phyloP scores from a whole-genome alignment of 53 echinoderm and acorn worm species.

The Pentamera pediparva region DNA sequence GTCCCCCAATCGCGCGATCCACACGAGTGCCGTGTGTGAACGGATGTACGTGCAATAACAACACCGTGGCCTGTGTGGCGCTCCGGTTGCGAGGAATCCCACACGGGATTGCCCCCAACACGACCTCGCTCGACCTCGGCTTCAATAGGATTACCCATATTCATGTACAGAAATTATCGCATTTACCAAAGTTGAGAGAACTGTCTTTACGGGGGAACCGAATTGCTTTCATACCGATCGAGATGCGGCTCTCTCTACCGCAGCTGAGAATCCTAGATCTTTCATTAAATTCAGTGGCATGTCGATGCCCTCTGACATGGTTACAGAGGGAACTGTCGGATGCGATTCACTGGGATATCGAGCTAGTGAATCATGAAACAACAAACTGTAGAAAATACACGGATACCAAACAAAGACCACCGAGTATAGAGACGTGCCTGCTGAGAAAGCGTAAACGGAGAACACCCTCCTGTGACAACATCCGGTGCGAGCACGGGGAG shows the following conservation, averaged over 20 bases:
- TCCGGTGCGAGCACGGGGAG: constrained; percentile 39
- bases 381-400: background rate
- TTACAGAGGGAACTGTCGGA: background rate
- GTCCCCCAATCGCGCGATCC: no score
- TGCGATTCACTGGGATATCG: background rate
- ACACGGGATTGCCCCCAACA: constrained; percentile 6
- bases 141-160: constrained; percentile 13
- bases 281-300: constrained; percentile 41
- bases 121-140: constrained; percentile 22
- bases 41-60: constrained; percentile 30
- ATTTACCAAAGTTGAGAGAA: constrained; percentile 16
- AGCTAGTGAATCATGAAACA: background rate
- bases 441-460: constrained; percentile 18
- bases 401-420: background rate
- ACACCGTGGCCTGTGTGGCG: constrained; percentile 16
- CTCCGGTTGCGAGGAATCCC: constrained; percentile 30
- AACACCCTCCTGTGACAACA: constrained; percentile 22
- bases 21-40: constrained; percentile 19
- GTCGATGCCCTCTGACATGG: constrained; percentile 45
- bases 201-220: constrained; percentile 38
- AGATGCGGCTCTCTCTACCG: constrained; percentile 12
- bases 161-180: background rate
- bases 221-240: constrained; percentile 8
- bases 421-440: background rate
- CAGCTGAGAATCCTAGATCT: constrained; percentile 35